These are phyloP conservation scores for Dryococelus australis DNA, from an alignment of 2,888 invertebrate species.

Conservation along the genomic window DNA sequence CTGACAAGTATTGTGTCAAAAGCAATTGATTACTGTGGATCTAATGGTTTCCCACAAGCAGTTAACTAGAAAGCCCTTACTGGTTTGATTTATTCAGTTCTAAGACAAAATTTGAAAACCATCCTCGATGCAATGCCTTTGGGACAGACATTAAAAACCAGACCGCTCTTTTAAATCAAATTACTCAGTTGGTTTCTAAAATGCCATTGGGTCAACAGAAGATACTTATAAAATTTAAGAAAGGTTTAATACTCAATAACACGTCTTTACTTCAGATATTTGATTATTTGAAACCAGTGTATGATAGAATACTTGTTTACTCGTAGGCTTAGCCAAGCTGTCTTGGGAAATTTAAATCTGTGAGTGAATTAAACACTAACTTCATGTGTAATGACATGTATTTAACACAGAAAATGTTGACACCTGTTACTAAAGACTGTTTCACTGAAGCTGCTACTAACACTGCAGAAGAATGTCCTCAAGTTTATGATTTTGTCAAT, in stretches of 20 bases:
- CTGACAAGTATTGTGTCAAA: neutral
- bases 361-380: neutral
- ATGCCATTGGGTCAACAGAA: neutral
- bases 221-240: neutral
- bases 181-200: neutral
- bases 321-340: neutral
- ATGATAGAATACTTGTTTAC: neutral
- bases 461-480: neutral
- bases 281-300: neutral
- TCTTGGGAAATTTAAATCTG: neutral
- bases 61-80: neutral
- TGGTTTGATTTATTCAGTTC: neutral
- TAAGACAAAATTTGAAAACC: neutral
- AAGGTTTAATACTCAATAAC: neutral
- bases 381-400: neutral
- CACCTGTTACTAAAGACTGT: neutral
- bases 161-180: neutral
- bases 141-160: neutral
- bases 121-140: neutral
- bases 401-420: conserved; percentile 1
- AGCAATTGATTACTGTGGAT: neutral
- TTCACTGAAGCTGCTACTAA: neutral
- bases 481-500: neutral
- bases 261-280: neutral
- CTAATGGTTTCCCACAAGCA: neutral